Base-by-base conservation (phyloP, 2,888 invertebrate genomes). In the Entomobrya multifasciata region DNA sequence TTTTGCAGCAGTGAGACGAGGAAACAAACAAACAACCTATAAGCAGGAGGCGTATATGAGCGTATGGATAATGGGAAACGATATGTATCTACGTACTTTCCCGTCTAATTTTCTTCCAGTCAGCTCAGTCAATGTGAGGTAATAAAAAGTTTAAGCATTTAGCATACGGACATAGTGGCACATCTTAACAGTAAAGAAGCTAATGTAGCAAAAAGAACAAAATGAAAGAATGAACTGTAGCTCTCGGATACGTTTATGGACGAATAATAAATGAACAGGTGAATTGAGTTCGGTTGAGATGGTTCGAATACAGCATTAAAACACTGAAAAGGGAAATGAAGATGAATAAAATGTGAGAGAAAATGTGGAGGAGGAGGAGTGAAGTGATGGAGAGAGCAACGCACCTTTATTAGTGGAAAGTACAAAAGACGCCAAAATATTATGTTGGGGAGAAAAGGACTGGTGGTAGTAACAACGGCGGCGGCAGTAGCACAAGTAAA, bases 221-320 rank as follows among this genome's bases (percentile, higher is more conserved):
- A 65, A 62, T 36, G 62, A 65, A 41, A 70, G 47, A 70, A 70
- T 70, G 47, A 70, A 20, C 41, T 1, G 47, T 20, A 36, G 36
- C 8, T 36, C 8, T 4, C 4, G 8, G 1, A 25, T 22, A 47
- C 25, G 44, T 47, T 70, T 36, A n/a, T 70, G 70, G 47, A 20
- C 44, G 27, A 22, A 77, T 55, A 77, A 77, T 77, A 77, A 77
- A 77, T 77, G 77, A 77, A 77, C 77, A 77, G 77, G 77, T 77
- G 57, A 77, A 77, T 77, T 41, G 60, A 57, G 22, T 47, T 44
- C 20, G 8, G 36, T 36, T 36, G 4, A 36, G 8, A 36, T 36
- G 36, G 36, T 36, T 36, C 5, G n/a, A 44, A 47, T 41, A 17
- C n/a, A 20, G 17, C 47, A 70, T 44, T 74, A 74, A 52, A 74